These are phyloP conservation scores for Campodea augens DNA, from an alignment of 1,140 invertebrate genomes.

Conservation along the genomic window DNA sequence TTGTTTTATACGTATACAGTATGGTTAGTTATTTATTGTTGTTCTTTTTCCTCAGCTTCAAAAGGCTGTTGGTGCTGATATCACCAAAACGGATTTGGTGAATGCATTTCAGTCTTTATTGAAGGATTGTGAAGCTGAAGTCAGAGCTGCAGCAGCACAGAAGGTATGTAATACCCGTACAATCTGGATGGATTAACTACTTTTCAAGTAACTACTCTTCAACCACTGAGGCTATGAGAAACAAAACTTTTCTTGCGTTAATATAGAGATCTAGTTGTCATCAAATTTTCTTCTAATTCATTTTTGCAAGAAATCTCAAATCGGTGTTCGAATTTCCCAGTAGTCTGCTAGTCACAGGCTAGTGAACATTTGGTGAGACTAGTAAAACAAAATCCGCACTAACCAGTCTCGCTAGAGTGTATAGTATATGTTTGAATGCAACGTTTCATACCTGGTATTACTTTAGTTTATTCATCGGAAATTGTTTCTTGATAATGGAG, in stretches of 20 bases:
- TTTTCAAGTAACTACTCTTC: background rate
- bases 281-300: too few species aligned
- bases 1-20: slow-evolving; percentile 5
- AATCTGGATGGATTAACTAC: background rate
- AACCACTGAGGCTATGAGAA: background rate
- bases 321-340: too few species aligned
- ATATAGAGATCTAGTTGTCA: too few species aligned
- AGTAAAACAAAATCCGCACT: too few species aligned
- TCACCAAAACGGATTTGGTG: slow-evolving; percentile 85
- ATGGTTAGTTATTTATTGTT: slow-evolving; percentile 4
- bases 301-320: too few species aligned
- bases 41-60: slow-evolving; percentile 41
- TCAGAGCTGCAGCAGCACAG: slow-evolving; percentile 86
- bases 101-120: slow-evolving; percentile 82
- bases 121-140: slow-evolving; percentile 96
- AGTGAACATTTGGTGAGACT: too few species aligned
- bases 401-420: too few species aligned
- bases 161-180: slow-evolving; percentile 35
- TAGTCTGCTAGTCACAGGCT: too few species aligned
- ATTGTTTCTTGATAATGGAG: too few species aligned
- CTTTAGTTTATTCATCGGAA: too few species aligned
- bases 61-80: slow-evolving; percentile 88
- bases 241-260: background rate
- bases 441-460: too few species aligned
- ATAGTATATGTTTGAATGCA: too few species aligned